Percentiles rank a stretch among this genome's conserved stretches.
These are phyloP conservation scores for Xenentodon cancila DNA, from an alignment of 2,797 vertebrate species.

Conservation along the genomic window DNA sequence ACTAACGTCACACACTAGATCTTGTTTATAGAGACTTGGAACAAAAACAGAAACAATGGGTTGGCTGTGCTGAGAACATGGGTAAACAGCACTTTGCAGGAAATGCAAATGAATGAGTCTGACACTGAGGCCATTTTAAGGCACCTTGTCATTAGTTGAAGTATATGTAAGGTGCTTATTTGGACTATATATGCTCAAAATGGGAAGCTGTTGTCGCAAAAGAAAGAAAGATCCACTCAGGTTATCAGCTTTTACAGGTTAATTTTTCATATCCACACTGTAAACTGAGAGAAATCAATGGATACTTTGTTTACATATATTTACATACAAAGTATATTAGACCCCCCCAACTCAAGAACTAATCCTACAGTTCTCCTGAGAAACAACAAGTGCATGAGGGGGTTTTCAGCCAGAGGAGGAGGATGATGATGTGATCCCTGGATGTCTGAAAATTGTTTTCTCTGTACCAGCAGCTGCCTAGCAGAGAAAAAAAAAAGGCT, in stretches of 20 bases:
- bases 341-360: slow-evolving; percentile 39
- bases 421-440: slow-evolving; percentile 34
- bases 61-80: slow-evolving; percentile 50
- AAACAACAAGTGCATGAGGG: slow-evolving; percentile 33
- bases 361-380: slow-evolving; percentile 47
- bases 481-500: slow-evolving; percentile 23
- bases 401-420: slow-evolving; percentile 39
- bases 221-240: neutral
- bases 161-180: slow-evolving; percentile 17
- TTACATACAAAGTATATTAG: slow-evolving; percentile 29
- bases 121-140: slow-evolving; percentile 49
- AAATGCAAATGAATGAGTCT: slow-evolving; percentile 60
- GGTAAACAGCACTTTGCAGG: slow-evolving; percentile 48
- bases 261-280: neutral
- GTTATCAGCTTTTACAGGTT: neutral
- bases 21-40: slow-evolving; percentile 74
- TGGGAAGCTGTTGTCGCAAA: neutral
- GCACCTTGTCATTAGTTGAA: slow-evolving; percentile 55
- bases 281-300: too few relatives aligned
- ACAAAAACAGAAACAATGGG: slow-evolving; percentile 62
- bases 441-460: slow-evolving; percentile 38
- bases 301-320: slow-evolving; percentile 17
- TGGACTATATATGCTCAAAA: slow-evolving; percentile 7
- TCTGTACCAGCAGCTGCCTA: slow-evolving; percentile 1
- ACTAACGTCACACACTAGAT: slow-evolving; percentile 69